A percentile compares a stretch with the other conserved stretches of the same genome.
phyloP scores from a whole-genome alignment of 1,140 invertebrate species.

The Drosophila sproati region DNA sequence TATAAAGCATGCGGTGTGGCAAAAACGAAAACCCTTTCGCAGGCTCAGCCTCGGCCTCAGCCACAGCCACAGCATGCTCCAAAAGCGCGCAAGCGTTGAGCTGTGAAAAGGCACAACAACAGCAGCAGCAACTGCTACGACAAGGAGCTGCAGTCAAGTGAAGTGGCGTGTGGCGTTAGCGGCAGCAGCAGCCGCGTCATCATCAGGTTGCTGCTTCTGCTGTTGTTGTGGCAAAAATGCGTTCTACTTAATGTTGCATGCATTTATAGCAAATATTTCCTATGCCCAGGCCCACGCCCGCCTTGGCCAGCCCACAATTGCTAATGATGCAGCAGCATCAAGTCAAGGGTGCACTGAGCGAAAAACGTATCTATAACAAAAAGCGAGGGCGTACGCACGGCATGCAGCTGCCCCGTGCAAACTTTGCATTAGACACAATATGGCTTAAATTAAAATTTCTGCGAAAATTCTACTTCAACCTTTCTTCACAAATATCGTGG shows the following conservation, averaged over 20 bases:
- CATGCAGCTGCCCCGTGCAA: no score
- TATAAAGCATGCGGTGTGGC: constrained; percentile 61
- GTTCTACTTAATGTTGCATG: constrained; percentile 83
- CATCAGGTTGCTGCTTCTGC: constrained; percentile 69
- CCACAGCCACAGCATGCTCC: constrained; percentile 10
- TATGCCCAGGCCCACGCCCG: constrained; percentile 56
- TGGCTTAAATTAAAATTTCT: no score
- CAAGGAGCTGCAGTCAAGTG: constrained; percentile 70
- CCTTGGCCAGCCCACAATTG: constrained; percentile 70
- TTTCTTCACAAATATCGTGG: no score
- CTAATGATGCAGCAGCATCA: constrained; percentile 71
- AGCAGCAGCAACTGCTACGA: constrained; percentile 27
- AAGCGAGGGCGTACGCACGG: no score
- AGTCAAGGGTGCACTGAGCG: background rate
- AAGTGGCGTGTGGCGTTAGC: constrained; percentile 75
- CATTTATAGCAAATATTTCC: constrained; percentile 83
- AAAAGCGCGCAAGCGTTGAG: constrained; percentile 77
- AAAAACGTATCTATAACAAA: background rate
- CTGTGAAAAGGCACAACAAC: constrained; percentile 72
- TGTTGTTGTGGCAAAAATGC: constrained; percentile 63
- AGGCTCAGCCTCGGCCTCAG: constrained; percentile 22
- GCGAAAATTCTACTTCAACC: no score
- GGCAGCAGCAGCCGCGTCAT: constrained; percentile 28
- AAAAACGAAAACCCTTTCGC: constrained; percentile 55
- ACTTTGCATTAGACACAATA: no score